Evolutionary conservation across 2,113 vertebrate genomes (phyloP).

Genomic region (Bungarus multicinctus): DNA sequence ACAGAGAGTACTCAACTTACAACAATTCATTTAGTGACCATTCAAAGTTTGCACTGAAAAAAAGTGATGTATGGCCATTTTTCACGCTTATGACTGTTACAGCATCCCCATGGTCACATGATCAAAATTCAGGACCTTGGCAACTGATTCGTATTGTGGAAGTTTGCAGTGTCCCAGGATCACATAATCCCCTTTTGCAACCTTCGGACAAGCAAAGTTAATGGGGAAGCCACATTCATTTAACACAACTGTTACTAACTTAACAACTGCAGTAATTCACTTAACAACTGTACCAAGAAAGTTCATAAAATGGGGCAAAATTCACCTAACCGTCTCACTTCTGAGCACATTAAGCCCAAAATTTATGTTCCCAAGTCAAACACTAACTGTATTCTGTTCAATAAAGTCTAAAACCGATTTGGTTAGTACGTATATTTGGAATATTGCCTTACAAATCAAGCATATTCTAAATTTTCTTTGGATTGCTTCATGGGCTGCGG

Average conservation of each 20-base stretch:
- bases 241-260: not conserved
- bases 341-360: too few relatives aligned
- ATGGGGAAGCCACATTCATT: not conserved
- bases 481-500: conserved; percentile 33
- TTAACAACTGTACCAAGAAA: not conserved
- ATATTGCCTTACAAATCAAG: conserved; percentile 31
- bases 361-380: not conserved
- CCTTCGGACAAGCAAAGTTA: not conserved
- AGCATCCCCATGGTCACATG: not conserved
- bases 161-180: too few relatives aligned
- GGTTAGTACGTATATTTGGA: conserved; percentile 53
- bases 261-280: not conserved
- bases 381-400: not conserved
- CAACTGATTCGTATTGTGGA: not conserved
- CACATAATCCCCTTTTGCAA: not conserved
- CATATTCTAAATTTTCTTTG: conserved; percentile 46
- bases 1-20: not conserved
- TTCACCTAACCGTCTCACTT: not conserved
- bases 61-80: not conserved
- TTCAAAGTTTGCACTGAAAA: not conserved
- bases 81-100: not conserved
- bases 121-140: not conserved
- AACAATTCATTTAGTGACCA: not conserved
- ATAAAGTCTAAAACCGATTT: conserved; percentile 41
- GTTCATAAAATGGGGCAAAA: not conserved